phyloP scores from a whole-genome alignment of 2,113 vertebrate species.

The Marmota monax region DNA sequence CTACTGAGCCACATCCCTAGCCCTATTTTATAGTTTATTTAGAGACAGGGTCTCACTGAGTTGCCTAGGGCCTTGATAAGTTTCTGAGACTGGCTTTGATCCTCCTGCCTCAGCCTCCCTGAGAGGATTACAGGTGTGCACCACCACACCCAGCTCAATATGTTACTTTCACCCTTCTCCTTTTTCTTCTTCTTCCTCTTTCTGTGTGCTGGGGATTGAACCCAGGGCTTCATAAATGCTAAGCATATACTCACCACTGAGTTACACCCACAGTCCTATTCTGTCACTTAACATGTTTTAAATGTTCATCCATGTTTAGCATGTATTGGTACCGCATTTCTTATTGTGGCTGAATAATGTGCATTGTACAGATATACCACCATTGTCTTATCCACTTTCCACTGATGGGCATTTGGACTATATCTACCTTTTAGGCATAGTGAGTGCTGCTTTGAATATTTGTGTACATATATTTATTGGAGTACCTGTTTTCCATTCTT shows the following conservation, averaged over 20 bases:
- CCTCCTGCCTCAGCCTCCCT: too few relatives aligned
- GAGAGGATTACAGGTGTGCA: too few relatives aligned
- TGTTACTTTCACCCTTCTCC: too few relatives aligned
- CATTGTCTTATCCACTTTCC: neutral
- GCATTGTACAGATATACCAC: neutral
- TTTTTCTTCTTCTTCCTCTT: too few relatives aligned
- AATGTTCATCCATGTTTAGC: neutral
- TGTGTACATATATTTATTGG: neutral
- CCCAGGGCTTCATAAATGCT: neutral
- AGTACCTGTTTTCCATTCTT: neutral
- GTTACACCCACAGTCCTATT: neutral
- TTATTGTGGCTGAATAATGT: neutral
- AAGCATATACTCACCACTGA: neutral
- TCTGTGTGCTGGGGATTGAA: neutral
- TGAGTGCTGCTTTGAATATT: neutral
- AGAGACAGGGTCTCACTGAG: too few relatives aligned
- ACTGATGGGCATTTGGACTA: neutral
- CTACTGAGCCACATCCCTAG: too few relatives aligned
- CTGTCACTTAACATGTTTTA: neutral
- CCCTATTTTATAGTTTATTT: too few relatives aligned
- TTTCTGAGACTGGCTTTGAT: too few relatives aligned
- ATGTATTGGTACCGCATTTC: neutral
- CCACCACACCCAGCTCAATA: too few relatives aligned
- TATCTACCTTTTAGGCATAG: neutral
- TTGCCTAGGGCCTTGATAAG: too few relatives aligned